Percentiles rank a stretch among this genome's conserved stretches.
Conservation (phyloP, 2,113 vertebrate genomes). For the Dasyurus viverrinus region DNA sequence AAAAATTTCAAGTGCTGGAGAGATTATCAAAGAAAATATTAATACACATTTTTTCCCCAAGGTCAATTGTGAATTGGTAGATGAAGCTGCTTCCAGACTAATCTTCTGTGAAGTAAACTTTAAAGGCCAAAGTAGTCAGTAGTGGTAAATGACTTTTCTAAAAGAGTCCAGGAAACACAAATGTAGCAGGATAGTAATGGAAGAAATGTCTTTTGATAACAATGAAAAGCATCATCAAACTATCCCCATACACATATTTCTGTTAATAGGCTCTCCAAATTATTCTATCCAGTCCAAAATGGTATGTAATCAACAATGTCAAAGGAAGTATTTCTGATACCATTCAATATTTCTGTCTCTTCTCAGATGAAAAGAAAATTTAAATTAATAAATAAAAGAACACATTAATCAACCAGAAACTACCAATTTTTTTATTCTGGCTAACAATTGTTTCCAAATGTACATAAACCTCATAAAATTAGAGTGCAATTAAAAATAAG, state of each 20-base stretch:
- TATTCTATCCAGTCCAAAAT: conserved; percentile 54
- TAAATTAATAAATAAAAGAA: conserved; percentile 47
- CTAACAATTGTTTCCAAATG: conserved; percentile 46
- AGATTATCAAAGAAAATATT: conserved; percentile 47
- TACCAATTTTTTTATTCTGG: conserved; percentile 44
- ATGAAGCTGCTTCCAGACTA: conserved; percentile 68
- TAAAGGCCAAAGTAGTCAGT: conserved; percentile 36
- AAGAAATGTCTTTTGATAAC: neutral
- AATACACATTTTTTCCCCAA: conserved; percentile 39
- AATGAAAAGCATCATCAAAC: conserved; percentile 30
- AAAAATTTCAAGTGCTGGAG: neutral
- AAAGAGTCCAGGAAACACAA: conserved; percentile 61
- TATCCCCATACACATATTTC: neutral
- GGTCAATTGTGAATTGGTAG: conserved; percentile 55
- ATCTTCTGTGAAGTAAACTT: conserved; percentile 66
- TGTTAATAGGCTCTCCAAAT: conserved; percentile 53
- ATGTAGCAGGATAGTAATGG: conserved; percentile 28
- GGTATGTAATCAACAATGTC: neutral
- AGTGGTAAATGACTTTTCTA: conserved; percentile 50
- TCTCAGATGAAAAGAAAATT: conserved; percentile 61
- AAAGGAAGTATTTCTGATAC: conserved; percentile 16
- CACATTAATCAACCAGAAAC: conserved; percentile 8
- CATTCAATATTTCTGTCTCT: conserved; percentile 44
- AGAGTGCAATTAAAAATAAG: conserved; percentile 57
- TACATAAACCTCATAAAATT: conserved; percentile 54